Evolutionary conservation across 2,888 invertebrate genomes (phyloP).

Genomic region (Cantharis rufa): DNA sequence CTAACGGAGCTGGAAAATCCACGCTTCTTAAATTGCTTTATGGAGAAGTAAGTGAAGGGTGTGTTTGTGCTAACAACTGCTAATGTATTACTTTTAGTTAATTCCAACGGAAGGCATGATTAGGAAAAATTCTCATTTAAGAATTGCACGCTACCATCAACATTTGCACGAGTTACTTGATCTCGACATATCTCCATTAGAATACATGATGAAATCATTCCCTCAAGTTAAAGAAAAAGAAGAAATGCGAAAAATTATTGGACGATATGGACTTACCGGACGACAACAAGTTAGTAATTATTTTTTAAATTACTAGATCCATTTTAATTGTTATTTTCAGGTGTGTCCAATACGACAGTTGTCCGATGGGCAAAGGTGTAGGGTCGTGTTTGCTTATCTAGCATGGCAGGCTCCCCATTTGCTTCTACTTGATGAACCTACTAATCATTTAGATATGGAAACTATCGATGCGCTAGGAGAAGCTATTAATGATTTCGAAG

Average conservation of each 20-base stretch:
- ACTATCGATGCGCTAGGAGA: constrained; percentile 98
- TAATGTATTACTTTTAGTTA: constrained; percentile 60
- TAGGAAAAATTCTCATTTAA: constrained; percentile 95
- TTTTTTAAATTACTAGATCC: not conserved
- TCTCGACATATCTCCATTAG: constrained; percentile 90
- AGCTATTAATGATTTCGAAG: constrained; percentile 96
- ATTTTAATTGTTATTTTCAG: constrained; percentile 54
- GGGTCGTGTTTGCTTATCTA: constrained; percentile 98
- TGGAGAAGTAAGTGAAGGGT: constrained; percentile 74
- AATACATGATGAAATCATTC: constrained; percentile 97
- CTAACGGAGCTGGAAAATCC: constrained; percentile 99
- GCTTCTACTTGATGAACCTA: constrained; percentile 81
- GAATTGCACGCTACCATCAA: constrained; percentile 98
- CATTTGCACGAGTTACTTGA: constrained; percentile 96
- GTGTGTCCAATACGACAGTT: constrained; percentile 92
- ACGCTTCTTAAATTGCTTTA: constrained; percentile 94
- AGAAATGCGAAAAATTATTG: constrained; percentile 99
- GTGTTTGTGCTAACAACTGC: not conserved
- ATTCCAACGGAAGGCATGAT: constrained; percentile 96
- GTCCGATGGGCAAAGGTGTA: constrained; percentile 96
- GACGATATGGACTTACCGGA: constrained; percentile 95
- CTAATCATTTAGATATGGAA: constrained; percentile 96
- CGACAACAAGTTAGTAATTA: constrained; percentile 79
- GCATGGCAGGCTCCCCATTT: constrained; percentile 98
- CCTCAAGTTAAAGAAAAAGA: constrained; percentile 97